Evolutionary conservation across 2,888 invertebrate genomes (phyloP).

Genomic region (Drosophila algonquin): DNA sequence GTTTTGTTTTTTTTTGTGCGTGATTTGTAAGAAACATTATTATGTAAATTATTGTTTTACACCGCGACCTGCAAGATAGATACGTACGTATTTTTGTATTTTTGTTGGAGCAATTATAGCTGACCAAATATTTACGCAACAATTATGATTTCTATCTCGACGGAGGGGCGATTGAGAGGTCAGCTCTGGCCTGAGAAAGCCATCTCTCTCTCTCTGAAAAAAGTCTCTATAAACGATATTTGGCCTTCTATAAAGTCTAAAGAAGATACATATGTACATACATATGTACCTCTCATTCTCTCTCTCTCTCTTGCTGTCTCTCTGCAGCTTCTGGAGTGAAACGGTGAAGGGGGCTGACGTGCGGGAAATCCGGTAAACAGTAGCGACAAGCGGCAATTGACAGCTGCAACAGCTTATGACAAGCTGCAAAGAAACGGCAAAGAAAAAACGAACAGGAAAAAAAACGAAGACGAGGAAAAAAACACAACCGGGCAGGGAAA

Average conservation of each 20-base stretch:
- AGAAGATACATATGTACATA: background rate
- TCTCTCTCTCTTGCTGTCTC: background rate
- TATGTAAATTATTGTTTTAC: conserved; percentile 76
- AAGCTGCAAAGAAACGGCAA: conserved; percentile 46
- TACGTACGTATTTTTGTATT: conserved; percentile 35
- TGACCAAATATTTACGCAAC: conserved; percentile 79
- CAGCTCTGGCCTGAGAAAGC: conserved; percentile 29
- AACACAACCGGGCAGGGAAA: conserved; percentile 36
- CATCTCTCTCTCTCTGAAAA: background rate
- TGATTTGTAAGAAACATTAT: conserved; percentile 73
- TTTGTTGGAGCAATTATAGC: conserved; percentile 73
- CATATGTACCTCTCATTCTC: too few relatives aligned
- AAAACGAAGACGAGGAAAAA: too few relatives aligned
- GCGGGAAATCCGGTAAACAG: conserved; percentile 27
- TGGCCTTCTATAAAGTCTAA: background rate
- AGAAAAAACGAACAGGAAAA: conserved; percentile 1
- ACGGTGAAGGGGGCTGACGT: background rate
- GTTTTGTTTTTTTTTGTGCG: conserved; percentile 55
- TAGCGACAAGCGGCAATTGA: conserved; percentile 55
- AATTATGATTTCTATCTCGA: conserved; percentile 72
- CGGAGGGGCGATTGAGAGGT: conserved; percentile 13
- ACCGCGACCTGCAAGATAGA: conserved; percentile 39
- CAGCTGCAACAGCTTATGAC: conserved; percentile 63
- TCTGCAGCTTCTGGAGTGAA: background rate
- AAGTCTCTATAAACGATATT: conserved; percentile 22